Evolutionary conservation across 2,113 vertebrate genomes (phyloP).

Genomic region (Nannospalax galili): DNA sequence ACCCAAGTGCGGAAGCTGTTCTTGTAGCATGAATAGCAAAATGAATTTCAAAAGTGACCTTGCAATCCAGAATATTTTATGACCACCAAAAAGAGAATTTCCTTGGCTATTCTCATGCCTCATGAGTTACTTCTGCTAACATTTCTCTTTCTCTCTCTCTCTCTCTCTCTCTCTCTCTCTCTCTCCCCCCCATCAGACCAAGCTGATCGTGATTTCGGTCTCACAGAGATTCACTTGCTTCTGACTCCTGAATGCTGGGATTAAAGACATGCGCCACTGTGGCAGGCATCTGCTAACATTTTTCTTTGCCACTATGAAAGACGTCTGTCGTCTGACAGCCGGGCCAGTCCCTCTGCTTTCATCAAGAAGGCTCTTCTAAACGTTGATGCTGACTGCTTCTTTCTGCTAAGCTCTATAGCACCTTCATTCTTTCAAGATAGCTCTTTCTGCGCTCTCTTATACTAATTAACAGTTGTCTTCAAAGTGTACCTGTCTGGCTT

Average conservation of each 20-base stretch:
- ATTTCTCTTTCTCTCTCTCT: too few relatives aligned
- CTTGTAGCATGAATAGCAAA: neutral
- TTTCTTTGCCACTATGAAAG: neutral
- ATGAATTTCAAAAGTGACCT: neutral
- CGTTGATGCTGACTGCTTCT: neutral
- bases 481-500: accelerated
- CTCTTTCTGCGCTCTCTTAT: neutral
- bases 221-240: too few relatives aligned
- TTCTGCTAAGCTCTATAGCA: neutral
- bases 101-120: neutral
- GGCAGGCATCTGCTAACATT: too few relatives aligned
- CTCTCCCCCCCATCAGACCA: too few relatives aligned
- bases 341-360: neutral
- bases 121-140: neutral
- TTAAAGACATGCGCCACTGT: too few relatives aligned
- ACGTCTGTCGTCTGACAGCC: accelerated
- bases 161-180: too few relatives aligned
- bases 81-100: neutral
- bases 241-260: too few relatives aligned
- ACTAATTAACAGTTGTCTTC: neutral
- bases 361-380: neutral
- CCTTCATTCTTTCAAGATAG: neutral
- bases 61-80: neutral
- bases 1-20: neutral
- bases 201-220: too few relatives aligned